Conservation (phyloP, 2,113 vertebrate genomes). For the Ictalurus furcatus region DNA sequence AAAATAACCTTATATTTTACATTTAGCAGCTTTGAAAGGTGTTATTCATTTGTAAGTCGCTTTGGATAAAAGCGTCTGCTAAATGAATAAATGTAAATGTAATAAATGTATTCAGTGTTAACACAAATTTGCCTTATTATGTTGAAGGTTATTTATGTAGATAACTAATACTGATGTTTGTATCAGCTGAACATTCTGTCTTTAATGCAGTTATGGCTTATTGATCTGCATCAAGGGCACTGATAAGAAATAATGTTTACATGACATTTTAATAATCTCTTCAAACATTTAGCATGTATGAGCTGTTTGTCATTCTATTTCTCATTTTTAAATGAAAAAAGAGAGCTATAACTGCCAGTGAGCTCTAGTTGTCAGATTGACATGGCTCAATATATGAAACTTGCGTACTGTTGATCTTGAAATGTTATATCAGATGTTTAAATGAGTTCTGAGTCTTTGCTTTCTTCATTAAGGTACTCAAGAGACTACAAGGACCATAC, state of each 20-base stretch:
- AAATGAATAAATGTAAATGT: too few species aligned
- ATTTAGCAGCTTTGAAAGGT: background rate
- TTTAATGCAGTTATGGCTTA: background rate
- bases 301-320: background rate
- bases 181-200: background rate
- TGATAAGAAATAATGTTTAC: background rate
- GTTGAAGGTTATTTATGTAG: background rate
- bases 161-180: background rate
- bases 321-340: background rate
- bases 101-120: background rate
- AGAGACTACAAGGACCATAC: slow-evolving; percentile 72
- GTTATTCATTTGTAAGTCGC: background rate
- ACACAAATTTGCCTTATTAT: background rate
- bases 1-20: slow-evolving; percentile 6
- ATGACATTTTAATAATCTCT: slow-evolving; percentile 4
- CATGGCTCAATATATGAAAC: background rate
- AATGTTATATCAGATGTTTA: background rate
- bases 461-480: slow-evolving; percentile 78
- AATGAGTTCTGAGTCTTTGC: background rate
- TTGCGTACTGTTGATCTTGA: background rate
- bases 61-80: too few species aligned
- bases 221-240: background rate
- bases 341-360: background rate
- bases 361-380: background rate
- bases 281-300: background rate